Conservation (phyloP, 2,888 invertebrate genomes). For the Muschampia plurimacula region DNA sequence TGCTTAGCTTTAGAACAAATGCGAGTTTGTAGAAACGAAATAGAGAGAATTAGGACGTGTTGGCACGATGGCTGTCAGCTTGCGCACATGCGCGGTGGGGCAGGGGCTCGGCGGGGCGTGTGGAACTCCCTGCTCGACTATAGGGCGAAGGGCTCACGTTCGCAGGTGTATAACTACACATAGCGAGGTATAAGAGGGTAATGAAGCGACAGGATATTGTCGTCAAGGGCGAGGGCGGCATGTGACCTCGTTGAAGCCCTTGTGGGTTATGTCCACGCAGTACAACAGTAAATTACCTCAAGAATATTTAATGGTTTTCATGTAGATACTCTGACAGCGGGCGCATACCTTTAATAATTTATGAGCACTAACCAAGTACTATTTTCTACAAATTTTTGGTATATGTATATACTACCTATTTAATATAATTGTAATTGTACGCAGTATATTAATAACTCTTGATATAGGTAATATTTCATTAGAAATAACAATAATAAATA, state of each 20-base stretch:
- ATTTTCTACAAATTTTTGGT: neutral
- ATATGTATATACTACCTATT: neutral
- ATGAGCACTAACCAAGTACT: neutral
- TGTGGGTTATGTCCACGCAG: conserved; percentile 38
- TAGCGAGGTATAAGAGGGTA: conserved; percentile 51
- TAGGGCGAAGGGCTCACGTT: conserved; percentile 67
- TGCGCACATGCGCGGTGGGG: conserved; percentile 67
- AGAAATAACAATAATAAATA: too few relatives aligned
- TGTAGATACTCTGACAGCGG: neutral
- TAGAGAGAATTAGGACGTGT: conserved; percentile 70
- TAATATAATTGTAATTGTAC: too few relatives aligned
- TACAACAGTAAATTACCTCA: conserved; percentile 17
- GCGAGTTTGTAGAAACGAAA: conserved; percentile 49
- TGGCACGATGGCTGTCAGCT: conserved; percentile 73
- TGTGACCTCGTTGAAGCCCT: conserved; percentile 58
- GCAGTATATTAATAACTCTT: too few relatives aligned
- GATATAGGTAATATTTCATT: too few relatives aligned
- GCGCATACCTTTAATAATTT: neutral
- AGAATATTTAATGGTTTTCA: conserved; percentile 13
- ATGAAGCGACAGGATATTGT: conserved; percentile 42
- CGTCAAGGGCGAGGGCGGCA: conserved; percentile 74
- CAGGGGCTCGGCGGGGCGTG: conserved; percentile 79
- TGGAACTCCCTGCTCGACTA: conserved; percentile 62
- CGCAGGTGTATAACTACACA: conserved; percentile 46
- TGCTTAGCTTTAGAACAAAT: conserved; percentile 23